A percentile compares a stretch with the other conserved stretches of the same genome.
These are phyloP conservation scores for Ceyx erithaca DNA, from an alignment of 2,797 vertebrate genomes.

Conservation along the genomic window DNA sequence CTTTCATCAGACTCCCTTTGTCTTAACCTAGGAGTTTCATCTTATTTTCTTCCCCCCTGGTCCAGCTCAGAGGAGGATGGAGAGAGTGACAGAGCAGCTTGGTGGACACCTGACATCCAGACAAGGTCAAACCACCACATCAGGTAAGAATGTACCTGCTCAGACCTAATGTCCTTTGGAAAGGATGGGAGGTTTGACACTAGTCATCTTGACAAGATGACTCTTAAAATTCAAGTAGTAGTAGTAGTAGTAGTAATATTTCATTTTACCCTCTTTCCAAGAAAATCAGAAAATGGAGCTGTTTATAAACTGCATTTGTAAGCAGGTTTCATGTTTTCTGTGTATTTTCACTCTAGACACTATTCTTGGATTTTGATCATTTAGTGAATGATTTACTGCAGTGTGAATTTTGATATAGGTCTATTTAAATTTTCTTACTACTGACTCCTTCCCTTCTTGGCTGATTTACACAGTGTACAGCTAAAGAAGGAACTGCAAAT, in stretches of 20 bases:
- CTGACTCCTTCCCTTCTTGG: neutral
- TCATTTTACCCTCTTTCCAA: neutral
- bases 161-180: neutral
- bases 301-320: neutral
- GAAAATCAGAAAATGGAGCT: neutral
- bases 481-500: conserved; percentile 3
- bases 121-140: neutral
- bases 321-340: neutral
- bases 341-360: neutral
- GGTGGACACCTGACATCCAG: too few species aligned
- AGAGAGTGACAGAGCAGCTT: too few species aligned
- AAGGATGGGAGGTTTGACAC: neutral
- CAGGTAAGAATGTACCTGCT: neutral
- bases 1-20: too few species aligned
- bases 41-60: too few species aligned
- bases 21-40: too few species aligned
- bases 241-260: neutral
- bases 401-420: neutral
- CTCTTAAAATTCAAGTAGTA: neutral
- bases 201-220: neutral
- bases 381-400: neutral
- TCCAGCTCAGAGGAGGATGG: too few species aligned
- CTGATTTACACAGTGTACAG: neutral
- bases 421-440: conserved; percentile 15
- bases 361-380: neutral